These are phyloP conservation scores for Onychomys arenicola DNA, from an alignment of 2,797 vertebrate genomes.

Conservation along the genomic window DNA sequence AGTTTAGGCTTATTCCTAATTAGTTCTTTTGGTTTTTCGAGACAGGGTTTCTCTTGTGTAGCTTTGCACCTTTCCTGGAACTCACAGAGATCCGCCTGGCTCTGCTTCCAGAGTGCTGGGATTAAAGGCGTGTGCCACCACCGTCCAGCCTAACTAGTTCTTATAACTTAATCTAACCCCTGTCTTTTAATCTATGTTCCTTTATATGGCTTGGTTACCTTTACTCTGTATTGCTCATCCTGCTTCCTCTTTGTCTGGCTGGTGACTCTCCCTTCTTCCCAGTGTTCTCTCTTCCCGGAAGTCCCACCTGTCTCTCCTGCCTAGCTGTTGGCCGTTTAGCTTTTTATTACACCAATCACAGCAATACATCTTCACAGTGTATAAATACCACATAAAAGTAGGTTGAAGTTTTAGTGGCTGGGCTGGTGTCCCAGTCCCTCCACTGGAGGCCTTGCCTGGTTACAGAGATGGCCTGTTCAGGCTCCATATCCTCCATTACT, in stretches of 20 bases:
- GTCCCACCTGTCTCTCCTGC: background rate
- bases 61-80: too few relatives aligned
- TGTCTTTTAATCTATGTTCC: background rate
- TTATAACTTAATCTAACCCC: background rate
- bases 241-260: background rate
- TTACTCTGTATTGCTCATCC: background rate
- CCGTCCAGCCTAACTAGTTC: too few relatives aligned
- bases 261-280: background rate
- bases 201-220: background rate
- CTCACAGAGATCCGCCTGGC: too few relatives aligned
- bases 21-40: too few relatives aligned
- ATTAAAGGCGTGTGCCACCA: too few relatives aligned
- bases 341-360: background rate
- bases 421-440: background rate
- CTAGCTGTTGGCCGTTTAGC: background rate
- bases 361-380: background rate
- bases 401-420: background rate
- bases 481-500: background rate
- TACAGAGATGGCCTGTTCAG: background rate
- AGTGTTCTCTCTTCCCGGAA: background rate
- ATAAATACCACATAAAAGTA: background rate
- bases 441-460: background rate
- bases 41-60: too few relatives aligned
- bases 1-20: background rate
- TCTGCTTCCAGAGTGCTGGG: too few relatives aligned